These are phyloP conservation scores for Teinopalpus imperialis DNA, from an alignment of 2,888 invertebrate species.

Conservation along the genomic window DNA sequence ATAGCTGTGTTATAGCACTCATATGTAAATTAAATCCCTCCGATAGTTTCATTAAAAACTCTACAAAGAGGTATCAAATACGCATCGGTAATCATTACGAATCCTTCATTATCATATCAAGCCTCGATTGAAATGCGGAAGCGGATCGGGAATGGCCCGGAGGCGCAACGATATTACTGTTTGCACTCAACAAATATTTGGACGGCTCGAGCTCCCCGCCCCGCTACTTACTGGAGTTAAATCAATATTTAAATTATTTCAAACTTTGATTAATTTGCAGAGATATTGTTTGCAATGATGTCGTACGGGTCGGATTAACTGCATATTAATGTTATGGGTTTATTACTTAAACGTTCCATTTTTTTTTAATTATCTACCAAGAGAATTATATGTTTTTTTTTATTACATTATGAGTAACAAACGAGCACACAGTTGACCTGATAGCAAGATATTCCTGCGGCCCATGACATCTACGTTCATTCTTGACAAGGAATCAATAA, in stretches of 20 bases:
- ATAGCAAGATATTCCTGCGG: too few relatives aligned
- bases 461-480: too few relatives aligned
- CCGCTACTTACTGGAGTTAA: conserved; percentile 77
- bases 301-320: conserved; percentile 52
- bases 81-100: conserved; percentile 59
- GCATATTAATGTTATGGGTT: conserved; percentile 20
- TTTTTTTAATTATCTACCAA: too few relatives aligned
- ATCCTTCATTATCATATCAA: conserved; percentile 72
- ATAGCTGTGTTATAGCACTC: too few relatives aligned
- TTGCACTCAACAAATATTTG: conserved; percentile 70
- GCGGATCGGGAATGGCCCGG: conserved; percentile 50
- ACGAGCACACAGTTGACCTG: too few relatives aligned
- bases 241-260: conserved; percentile 80
- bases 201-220: conserved; percentile 44
- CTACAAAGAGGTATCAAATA: conserved; percentile 49
- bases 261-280: conserved; percentile 80
- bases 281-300: conserved; percentile 75
- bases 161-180: conserved; percentile 77
- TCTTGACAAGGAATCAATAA: too few relatives aligned
- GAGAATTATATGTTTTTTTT: too few relatives aligned
- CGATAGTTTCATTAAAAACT: conserved; percentile 48
- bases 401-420: too few relatives aligned
- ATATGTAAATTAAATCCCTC: conserved; percentile 2
- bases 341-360: too few relatives aligned
- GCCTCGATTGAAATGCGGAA: conserved; percentile 45